phyloP scores from a whole-genome alignment of 2,888 invertebrate genomes.

The Phymatocera aterrima region DNA sequence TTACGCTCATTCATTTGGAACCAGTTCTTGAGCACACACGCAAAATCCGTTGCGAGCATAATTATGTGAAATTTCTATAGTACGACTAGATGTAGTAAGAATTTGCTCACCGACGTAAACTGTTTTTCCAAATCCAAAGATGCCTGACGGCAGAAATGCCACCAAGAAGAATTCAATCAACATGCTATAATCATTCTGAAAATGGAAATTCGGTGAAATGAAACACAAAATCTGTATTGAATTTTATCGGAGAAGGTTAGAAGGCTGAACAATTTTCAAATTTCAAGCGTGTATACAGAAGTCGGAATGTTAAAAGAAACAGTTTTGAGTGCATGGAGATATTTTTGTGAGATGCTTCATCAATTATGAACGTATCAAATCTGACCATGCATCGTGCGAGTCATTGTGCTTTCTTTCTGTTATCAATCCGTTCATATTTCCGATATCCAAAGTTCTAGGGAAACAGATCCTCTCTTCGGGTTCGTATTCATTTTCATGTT shows the following conservation, averaged over 20 bases:
- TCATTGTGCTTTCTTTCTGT: too few species aligned
- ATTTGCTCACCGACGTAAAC: constrained; percentile 54
- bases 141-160: constrained; percentile 53
- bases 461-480: too few species aligned
- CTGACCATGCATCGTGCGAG: too few species aligned
- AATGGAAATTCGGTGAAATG: background rate
- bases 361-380: too few species aligned
- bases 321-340: too few species aligned
- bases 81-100: background rate
- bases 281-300: background rate
- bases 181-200: constrained; percentile 60
- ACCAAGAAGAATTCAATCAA: constrained; percentile 54
- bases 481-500: too few species aligned
- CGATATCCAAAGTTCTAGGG: too few species aligned
- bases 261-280: background rate
- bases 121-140: constrained; percentile 54
- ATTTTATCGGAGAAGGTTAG: background rate
- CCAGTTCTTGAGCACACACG: too few species aligned
- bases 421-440: too few species aligned
- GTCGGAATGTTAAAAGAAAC: too few species aligned
- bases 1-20: background rate
- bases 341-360: too few species aligned
- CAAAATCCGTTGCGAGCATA: background rate
- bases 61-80: background rate
- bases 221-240: background rate